Base-by-base conservation (phyloP, 1,140 invertebrate genomes). In the Bombus soroeensis region DNA sequence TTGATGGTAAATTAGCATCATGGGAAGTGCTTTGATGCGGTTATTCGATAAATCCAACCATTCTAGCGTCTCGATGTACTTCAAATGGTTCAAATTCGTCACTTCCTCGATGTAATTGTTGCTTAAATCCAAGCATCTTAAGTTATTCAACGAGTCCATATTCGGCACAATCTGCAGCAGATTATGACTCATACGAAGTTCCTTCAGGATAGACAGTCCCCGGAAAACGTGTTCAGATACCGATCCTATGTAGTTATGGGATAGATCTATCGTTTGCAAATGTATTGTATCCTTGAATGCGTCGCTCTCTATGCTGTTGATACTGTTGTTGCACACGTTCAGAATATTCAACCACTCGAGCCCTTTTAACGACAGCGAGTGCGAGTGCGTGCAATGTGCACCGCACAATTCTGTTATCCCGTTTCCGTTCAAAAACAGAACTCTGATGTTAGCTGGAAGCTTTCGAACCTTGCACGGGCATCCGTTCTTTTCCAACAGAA, bases 111-210 rank as follows among this genome's bases (percentile, higher is more conserved):
- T 91, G 6, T 87, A 76, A 79, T 95, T 95, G 12, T 92, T 86
- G 18, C 84, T 87, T 5, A 95, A 25, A 0, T 93, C 91, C 4
- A 95, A 43, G n/a, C 62, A 92, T 0, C 28, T 88, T 6, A 95
- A 10, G 2, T 73, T 12, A 8, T 5, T 13, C 18, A 93, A 88
- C 18, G 87, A 64, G 10, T 77, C 68, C 0, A 94, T 76, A 75
- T 94, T 88, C 25, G 94, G 94, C 18, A 53, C 47, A 18, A 5
- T 2, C 18, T 22, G 47, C 47, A 53, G 0, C 47, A 53, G 78
- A 80, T 95, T 95, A 43, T 92, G 81, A 71, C 91, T 92, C 39
- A 95, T 53, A 9, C 90, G 92, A 0, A 95, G 83, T 59, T 92
- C 86, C 15, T 77, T 68, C 5, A 94, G 76, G 18, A 0, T 53